Evolutionary conservation across 2,113 vertebrate genomes (phyloP), one percentile per base, ranked within the genome.

Genomic region (Microcebus ravelobensis): DNA sequence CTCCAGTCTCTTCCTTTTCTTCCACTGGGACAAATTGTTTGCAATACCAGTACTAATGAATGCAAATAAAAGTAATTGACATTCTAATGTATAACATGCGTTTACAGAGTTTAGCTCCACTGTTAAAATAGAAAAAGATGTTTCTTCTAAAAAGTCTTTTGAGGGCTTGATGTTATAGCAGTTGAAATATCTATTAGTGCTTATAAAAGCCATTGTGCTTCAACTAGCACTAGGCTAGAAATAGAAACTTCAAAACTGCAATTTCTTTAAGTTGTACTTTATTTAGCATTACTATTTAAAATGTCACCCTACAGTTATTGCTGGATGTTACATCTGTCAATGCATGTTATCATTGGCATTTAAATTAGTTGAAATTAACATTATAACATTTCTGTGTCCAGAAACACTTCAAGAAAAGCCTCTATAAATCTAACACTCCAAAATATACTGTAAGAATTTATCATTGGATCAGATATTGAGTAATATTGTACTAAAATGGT

Each of bases 21-120:
- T 77, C 65, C 65, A 68, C 85, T 68, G 12, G 5, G 73, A 96
- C 95, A 97, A 91, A 94, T 74, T 96, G 82, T 96, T 96, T 95
- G 91, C 89, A 86, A 91, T 91, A 67, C 63, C 73, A 91, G 68
- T 42, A 86, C 95, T 83, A 86, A 97, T 34, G 82, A 91, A 96
- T 31, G 68, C 91, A 94, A 96, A 94, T 95, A 95, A 91, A 89
- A 94, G 90, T 31, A 91, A 94, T 4, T 74, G 93, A 65, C 52
- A 87, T 81, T 65, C 95, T 87, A 83, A 90, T 45, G 27, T 48
- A 83, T 57, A 93, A 89, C 50, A 76, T 31, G 80, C 42, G 90
- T 59, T 96, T 63, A 79, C 68, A 65, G 82, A 67, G 70, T 87
- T 82, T 10, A 31, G 34, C 34, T 74, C 45, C 36, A 34, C 79